Conservation (phyloP, 2,797 vertebrate species). For the Oceanodroma leucorhoa region DNA sequence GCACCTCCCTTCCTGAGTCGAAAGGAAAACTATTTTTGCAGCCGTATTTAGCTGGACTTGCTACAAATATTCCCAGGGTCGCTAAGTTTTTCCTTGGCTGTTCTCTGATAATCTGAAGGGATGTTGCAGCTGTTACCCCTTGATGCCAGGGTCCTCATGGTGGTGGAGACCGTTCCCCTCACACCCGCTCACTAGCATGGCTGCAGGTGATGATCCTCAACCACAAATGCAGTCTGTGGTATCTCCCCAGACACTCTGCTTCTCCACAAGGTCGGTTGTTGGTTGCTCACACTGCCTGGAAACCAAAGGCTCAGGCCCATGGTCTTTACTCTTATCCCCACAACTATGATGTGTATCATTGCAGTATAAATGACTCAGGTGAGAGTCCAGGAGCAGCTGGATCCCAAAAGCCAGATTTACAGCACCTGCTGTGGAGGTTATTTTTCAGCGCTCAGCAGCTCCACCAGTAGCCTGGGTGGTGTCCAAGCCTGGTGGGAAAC, state of each 20-base stretch:
- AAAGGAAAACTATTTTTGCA: slow-evolving; percentile 59
- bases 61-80: background rate
- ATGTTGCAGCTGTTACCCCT: background rate
- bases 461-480: background rate
- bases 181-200: fast-evolving
- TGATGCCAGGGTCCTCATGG: background rate
- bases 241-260: background rate
- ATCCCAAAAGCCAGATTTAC: background rate
- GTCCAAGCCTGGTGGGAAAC: background rate
- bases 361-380: fast-evolving
- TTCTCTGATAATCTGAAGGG: background rate
- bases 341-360: background rate
- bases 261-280: background rate
- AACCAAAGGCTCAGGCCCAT: background rate
- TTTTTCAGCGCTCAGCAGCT: background rate
- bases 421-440: background rate
- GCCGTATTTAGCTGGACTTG: background rate
- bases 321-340: background rate
- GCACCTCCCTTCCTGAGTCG: slow-evolving; percentile 57
- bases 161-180: background rate
- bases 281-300: background rate
- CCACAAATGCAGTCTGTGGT: background rate
- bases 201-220: background rate
- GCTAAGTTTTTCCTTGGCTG: background rate
- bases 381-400: background rate